A percentile compares a stretch with the other conserved stretches of the same genome.
These are phyloP conservation scores for Zonotrichia leucophrys DNA, from an alignment of 2,113 vertebrate genomes.

Conservation along the genomic window DNA sequence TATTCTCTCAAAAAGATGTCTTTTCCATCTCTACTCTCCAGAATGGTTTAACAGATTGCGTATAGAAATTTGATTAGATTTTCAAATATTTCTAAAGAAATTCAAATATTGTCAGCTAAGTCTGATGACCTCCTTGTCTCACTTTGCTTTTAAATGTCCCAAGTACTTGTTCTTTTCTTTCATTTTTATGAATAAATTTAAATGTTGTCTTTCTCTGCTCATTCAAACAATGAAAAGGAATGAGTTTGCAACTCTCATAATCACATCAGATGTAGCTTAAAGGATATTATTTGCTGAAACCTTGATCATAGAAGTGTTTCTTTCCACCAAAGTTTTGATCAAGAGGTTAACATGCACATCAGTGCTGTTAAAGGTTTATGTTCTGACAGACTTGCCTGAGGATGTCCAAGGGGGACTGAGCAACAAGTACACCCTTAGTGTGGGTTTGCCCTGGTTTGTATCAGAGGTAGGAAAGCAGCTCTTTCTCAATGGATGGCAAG, in stretches of 20 bases:
- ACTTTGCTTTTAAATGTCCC: not conserved
- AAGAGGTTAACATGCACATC: not conserved
- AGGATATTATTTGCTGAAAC: not conserved
- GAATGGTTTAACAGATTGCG: not conserved
- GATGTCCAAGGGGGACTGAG: not conserved
- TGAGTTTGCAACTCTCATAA: not conserved
- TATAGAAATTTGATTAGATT: not conserved
- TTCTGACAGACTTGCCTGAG: not conserved
- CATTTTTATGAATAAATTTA: not conserved
- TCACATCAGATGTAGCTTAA: not conserved
- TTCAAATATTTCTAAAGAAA: not conserved
- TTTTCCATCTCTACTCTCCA: not conserved
- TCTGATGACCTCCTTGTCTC: not conserved
- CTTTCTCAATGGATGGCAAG: not conserved
- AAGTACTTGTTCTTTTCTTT: not conserved
- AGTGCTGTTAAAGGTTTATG: not conserved
- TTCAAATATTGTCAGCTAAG: not conserved
- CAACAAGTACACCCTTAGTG: not conserved
- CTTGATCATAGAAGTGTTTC: not conserved
- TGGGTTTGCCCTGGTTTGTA: not conserved
- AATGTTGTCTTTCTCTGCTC: not conserved
- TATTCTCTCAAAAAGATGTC: not conserved
- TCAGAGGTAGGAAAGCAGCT: not conserved
- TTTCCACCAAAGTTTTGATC: not conserved
- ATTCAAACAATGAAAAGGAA: not conserved